Base-by-base conservation (phyloP, 2,888 invertebrate species). In the Athalia rosae region DNA sequence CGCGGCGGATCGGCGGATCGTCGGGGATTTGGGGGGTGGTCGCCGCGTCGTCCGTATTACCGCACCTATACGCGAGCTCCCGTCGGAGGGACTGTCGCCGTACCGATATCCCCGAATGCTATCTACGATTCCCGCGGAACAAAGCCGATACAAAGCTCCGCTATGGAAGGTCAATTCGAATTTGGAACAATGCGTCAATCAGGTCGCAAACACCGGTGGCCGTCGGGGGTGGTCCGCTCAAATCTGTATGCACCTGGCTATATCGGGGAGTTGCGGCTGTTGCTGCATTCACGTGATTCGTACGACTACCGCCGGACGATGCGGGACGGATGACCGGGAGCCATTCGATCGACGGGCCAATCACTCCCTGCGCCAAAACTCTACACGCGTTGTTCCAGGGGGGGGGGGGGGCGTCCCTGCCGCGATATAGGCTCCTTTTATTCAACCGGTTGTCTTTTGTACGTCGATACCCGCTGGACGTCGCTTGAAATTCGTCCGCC, bases 181-280 rank as follows among this genome's bases (percentile, higher is more conserved):
- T 83, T 79, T 82, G 69, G 81, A 83, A 88, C 88, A 88, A 89
- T 88, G 86, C 87, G 83, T 85, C 88, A 89, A 88, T 88, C 88
- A 86, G 85, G 86, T 86, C 80, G 85, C 87, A 89, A 89, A 89
- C 88, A 89, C 84, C 83, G 81, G 28, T 28, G 28, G 28, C 28
- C 45, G 71, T 50, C 71, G 11, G 56, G 58, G 28, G 28, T 28
- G 28, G 28, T 28, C 28, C 28, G 28, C 28, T 28, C 28, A 28
- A 28, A 28, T 28, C 28, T 28, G 28, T 28, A 28, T 28, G 28
- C 28, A n/a, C n/a, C n/a, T n/a, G 28, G 43, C 56, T 15, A 48
- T 71, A 58, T 71, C 71, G 71, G 71, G 71, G 43, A 71, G 71
- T 13, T 58, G 71, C 41, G 71, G 56, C 71, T 71, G 71, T 58